Conservation (phyloP, 2,113 vertebrate species). For the Cichladusa arquata region DNA sequence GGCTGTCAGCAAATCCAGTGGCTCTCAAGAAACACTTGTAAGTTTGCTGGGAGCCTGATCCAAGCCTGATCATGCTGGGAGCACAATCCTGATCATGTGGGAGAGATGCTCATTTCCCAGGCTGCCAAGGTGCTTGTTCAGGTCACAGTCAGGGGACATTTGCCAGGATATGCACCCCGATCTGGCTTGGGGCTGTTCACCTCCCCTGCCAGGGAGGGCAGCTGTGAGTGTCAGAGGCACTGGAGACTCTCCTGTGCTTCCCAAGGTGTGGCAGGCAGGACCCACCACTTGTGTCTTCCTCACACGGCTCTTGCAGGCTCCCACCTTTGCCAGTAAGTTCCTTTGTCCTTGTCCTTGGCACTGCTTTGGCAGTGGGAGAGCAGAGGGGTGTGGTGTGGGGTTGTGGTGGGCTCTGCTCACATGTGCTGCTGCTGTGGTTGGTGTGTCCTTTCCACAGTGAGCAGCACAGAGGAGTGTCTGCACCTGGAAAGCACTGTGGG, state of each 20-base stretch:
- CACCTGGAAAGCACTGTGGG: not conserved
- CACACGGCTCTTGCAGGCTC: constrained; percentile 32
- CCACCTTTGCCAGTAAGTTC: not conserved
- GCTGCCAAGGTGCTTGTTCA: not conserved
- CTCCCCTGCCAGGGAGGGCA: not conserved
- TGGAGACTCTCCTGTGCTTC: constrained; percentile 21
- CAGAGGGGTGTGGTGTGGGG: not conserved
- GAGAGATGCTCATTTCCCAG: not conserved
- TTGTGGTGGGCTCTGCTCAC: fast-evolving
- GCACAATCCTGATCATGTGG: not conserved
- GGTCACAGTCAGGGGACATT: not conserved
- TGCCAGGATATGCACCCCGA: not conserved
- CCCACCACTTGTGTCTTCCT: constrained; percentile 21
- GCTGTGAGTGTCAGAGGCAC: constrained; percentile 62
- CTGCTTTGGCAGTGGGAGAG: not conserved
- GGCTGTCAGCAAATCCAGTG: not conserved
- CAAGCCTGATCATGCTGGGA: not conserved
- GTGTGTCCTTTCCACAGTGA: not conserved
- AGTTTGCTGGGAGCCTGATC: not conserved
- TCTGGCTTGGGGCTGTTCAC: not conserved
- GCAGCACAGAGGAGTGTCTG: fast-evolving
- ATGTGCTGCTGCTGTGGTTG: fast-evolving
- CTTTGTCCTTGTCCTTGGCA: not conserved
- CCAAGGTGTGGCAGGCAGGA: not conserved
- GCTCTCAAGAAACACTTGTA: not conserved